Evolutionary conservation across 1,140 invertebrate genomes (phyloP), one percentile per base, ranked within the genome.

Genomic region (Pomacea maculata): DNA sequence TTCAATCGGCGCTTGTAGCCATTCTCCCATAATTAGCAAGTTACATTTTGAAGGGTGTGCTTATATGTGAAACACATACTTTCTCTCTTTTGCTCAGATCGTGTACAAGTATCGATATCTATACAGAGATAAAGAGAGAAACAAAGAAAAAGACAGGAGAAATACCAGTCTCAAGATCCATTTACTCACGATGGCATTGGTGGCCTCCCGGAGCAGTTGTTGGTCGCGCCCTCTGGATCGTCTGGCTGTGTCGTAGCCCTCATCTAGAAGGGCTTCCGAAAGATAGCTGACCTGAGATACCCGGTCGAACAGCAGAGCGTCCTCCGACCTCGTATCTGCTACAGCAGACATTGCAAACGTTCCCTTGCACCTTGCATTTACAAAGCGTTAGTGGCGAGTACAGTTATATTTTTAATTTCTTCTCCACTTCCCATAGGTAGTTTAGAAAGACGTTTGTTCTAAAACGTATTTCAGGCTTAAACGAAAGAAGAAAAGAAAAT

Each of bases 101-200:
- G 34, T 45, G 34, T 45, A 45, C 34, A 45, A 2, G 34, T 6
- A 45, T 45, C 6, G 34, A 45, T 45, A 45, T 45, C 6, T 45
- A 45, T 45, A 6, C 34, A 45, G 6, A 45, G 34, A 61, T 11
- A 61, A 17, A 61, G 15, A 61, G 57, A 61, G 57, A 61, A 61
- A 17, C 0, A 9, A 4, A 61, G 57, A 61, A 61, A 61, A 61
- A 61, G 57, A 61, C 57, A 61, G 57, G 14, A 9, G n/a, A 70
- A 70, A 21, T n/a, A 70, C 67, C 67, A n/a, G 67, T 65, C 64
- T 65, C 64, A n/a, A 45, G 34, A 9, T 72, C 61, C 52, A 7
- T 25, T 54, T 73, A 85, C 84, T 85, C 78, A 85, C 84, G 52
- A 85, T 82, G 25, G 84, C 84, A 21, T 74, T 79, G 9, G 71